A percentile compares a stretch with the other conserved stretches of the same genome.
Conservation (phyloP, 1,140 invertebrate species). For the Leptinotarsa texana region DNA sequence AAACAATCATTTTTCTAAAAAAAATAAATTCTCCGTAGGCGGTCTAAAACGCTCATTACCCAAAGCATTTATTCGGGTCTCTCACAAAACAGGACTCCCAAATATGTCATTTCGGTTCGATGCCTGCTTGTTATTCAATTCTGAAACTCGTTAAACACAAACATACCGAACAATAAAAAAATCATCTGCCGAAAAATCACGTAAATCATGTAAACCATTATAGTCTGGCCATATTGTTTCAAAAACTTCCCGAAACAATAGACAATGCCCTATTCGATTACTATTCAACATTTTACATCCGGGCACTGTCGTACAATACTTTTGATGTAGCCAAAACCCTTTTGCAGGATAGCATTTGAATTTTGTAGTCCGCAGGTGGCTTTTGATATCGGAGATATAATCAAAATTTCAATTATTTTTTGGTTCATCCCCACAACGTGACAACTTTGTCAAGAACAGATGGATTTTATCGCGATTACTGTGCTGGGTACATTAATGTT, state of each 20-base stretch:
- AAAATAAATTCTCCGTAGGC: too few relatives aligned
- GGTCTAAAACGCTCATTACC: not conserved
- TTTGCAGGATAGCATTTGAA: not conserved
- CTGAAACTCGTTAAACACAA: not conserved
- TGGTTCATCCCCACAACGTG: not conserved
- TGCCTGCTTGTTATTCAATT: not conserved
- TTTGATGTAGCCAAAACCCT: not conserved
- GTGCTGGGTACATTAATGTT: too few relatives aligned
- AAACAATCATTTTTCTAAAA: not conserved
- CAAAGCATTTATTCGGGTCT: not conserved
- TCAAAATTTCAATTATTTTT: not conserved
- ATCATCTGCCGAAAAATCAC: not conserved
- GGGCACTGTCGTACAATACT: not conserved
- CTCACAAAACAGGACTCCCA: not conserved
- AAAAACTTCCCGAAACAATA: not conserved
- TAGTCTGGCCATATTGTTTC: not conserved
- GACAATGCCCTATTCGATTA: constrained; percentile 3
- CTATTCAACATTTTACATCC: constrained; percentile 1
- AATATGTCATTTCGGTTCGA: not conserved
- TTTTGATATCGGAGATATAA: not conserved
- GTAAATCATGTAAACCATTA: not conserved
- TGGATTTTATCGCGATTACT: too few relatives aligned
- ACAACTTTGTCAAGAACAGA: too few relatives aligned
- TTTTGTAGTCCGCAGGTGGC: not conserved
- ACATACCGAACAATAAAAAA: not conserved